Conservation (phyloP, 2,113 vertebrate genomes). For the Pleuronectes platessa region DNA sequence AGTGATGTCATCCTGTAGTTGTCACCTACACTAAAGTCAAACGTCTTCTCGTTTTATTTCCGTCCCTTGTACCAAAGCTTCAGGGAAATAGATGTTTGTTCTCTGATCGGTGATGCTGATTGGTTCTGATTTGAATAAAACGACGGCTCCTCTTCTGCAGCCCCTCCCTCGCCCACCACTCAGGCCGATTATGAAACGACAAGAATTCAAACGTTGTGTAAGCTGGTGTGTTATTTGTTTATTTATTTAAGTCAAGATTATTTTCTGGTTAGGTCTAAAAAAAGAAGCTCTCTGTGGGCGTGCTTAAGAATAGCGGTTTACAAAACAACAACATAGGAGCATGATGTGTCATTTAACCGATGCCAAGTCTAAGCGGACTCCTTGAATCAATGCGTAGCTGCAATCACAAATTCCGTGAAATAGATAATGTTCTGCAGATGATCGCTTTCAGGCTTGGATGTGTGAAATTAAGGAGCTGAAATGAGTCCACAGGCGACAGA, state of each 20-base stretch:
- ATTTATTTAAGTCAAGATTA: slow-evolving; percentile 71
- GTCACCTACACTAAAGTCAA: slow-evolving; percentile 1
- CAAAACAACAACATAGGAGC: slow-evolving; percentile 14
- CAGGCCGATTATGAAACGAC: slow-evolving; percentile 51
- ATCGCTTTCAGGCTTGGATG: slow-evolving; percentile 30
- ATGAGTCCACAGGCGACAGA: slow-evolving; percentile 15
- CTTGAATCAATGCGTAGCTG: slow-evolving; percentile 22
- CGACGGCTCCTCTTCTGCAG: background rate
- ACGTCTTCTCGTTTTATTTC: slow-evolving; percentile 8
- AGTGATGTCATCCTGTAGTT: background rate
- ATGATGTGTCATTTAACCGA: slow-evolving; percentile 31
- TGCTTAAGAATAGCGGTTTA: slow-evolving; percentile 52
- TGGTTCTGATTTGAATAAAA: background rate
- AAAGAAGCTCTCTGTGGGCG: slow-evolving; percentile 43
- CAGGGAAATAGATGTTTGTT: background rate
- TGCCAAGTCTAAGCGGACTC: slow-evolving; percentile 34
- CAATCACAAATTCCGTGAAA: slow-evolving; percentile 25
- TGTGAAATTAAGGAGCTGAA: slow-evolving; percentile 27
- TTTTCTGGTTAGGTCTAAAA: slow-evolving; percentile 62
- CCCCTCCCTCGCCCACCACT: background rate
- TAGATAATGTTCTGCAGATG: slow-evolving; percentile 15
- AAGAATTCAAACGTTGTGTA: slow-evolving; percentile 44
- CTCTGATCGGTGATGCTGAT: background rate
- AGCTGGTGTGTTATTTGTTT: slow-evolving; percentile 52
- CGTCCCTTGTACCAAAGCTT: background rate